phyloP scores from a whole-genome alignment of 2,888 invertebrate genomes.

The Idaea aversata region DNA sequence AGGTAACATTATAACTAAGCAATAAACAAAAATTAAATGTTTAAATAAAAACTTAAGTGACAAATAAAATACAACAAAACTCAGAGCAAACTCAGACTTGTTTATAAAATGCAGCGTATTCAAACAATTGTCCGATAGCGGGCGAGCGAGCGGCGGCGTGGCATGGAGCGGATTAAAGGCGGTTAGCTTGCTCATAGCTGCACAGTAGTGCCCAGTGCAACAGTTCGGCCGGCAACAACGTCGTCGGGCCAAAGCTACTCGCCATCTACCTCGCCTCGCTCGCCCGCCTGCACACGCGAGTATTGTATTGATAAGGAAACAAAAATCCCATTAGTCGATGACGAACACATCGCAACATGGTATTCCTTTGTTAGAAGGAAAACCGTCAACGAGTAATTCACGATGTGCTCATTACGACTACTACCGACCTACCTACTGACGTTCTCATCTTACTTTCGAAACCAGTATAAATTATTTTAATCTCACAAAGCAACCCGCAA shows the following conservation, averaged over 20 bases:
- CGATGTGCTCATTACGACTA: conserved; percentile 29
- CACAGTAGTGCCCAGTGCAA: no score
- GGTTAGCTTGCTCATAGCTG: no score
- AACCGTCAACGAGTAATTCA: conserved; percentile 27
- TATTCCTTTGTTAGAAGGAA: conserved; percentile 39
- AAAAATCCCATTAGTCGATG: conserved; percentile 40
- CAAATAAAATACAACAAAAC: conserved; percentile 54
- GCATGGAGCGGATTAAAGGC: neutral
- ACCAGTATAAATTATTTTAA: conserved; percentile 26
- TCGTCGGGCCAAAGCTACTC: no score
- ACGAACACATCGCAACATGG: conserved; percentile 37
- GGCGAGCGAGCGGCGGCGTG: conserved; percentile 24
- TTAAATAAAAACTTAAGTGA: conserved; percentile 53
- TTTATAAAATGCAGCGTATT: conserved; percentile 59
- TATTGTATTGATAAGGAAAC: conserved; percentile 48
- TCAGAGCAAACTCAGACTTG: conserved; percentile 58
- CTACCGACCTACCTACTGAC: conserved; percentile 15
- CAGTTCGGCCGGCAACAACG: no score
- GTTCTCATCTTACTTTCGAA: conserved; percentile 30
- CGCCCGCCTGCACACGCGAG: conserved; percentile 46
- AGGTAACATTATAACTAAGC: conserved; percentile 51
- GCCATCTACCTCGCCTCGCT: conserved; percentile 8
- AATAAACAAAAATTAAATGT: conserved; percentile 45
- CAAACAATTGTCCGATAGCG: conserved; percentile 44
- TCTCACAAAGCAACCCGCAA: conserved; percentile 43